Conservation (phyloP, 1,140 invertebrate genomes). For the Eriosoma lanigerum region DNA sequence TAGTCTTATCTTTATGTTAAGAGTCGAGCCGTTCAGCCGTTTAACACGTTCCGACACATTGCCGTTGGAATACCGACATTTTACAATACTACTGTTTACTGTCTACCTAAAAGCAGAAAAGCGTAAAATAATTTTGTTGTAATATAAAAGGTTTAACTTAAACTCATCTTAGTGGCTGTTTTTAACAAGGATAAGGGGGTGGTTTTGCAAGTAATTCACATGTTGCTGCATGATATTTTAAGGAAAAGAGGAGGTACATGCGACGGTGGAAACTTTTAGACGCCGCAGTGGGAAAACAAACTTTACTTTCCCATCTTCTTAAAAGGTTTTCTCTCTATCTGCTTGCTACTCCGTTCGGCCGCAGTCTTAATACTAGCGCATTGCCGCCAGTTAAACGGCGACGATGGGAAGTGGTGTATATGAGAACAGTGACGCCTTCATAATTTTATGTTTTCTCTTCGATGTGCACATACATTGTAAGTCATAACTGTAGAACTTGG, state of each 20-base stretch:
- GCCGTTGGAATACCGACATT: constrained; percentile 5
- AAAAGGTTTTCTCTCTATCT: constrained; percentile 37
- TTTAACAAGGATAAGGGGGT: neutral
- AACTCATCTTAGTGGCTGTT: constrained; percentile 44
- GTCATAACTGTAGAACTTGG: no score
- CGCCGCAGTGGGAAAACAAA: constrained; percentile 42
- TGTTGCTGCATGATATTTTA: constrained; percentile 22
- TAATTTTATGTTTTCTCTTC: constrained; percentile 27
- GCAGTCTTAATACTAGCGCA: constrained; percentile 19
- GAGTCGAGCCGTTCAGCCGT: constrained; percentile 26
- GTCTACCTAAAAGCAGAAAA: constrained; percentile 47
- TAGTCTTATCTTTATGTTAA: constrained; percentile 1
- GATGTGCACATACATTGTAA: neutral
- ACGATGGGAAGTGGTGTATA: neutral
- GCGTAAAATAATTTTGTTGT: constrained; percentile 45
- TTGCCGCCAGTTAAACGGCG: neutral
- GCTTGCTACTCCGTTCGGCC: neutral
- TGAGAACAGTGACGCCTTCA: constrained; percentile 8
- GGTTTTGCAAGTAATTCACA: constrained; percentile 29
- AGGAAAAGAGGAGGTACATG: neutral
- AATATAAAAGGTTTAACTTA: constrained; percentile 46
- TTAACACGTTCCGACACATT: constrained; percentile 36
- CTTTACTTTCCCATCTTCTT: constrained; percentile 47
- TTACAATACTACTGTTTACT: neutral
- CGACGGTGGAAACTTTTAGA: constrained; percentile 24